A percentile compares a stretch with the other conserved stretches of the same genome.
phyloP scores from a whole-genome alignment of 2,113 vertebrate genomes.

The Phocoena sinus region DNA sequence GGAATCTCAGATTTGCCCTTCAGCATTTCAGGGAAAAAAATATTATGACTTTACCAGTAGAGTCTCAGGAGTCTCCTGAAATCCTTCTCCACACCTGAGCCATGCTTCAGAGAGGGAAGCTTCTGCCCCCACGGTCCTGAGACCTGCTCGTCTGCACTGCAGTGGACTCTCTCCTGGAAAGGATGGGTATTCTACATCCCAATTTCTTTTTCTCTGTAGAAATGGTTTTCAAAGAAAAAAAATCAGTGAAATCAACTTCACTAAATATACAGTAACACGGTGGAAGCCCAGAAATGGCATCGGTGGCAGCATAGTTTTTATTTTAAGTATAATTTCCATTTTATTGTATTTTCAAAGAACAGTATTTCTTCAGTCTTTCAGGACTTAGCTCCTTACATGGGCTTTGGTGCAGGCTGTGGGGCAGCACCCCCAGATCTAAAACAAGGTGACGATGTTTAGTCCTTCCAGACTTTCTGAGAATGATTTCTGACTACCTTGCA shows the following conservation, averaged over 20 bases:
- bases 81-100: slow-evolving; percentile 91
- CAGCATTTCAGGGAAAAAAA: not conserved
- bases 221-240: slow-evolving; percentile 18
- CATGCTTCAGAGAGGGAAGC: slow-evolving; percentile 82
- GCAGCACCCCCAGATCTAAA: not conserved
- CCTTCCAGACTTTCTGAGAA: not conserved
- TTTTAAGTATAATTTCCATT: not conserved
- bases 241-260: not conserved
- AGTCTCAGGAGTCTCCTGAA: slow-evolving; percentile 75
- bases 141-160: slow-evolving; percentile 40
- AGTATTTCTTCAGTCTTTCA: not conserved
- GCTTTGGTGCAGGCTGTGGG: not conserved
- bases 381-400: not conserved
- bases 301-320: not conserved
- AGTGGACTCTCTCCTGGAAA: slow-evolving; percentile 81
- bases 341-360: not conserved
- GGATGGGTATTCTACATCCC: slow-evolving; percentile 70
- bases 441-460: not conserved
- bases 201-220: slow-evolving; percentile 83
- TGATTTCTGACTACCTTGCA: not conserved
- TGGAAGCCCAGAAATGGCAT: not conserved
- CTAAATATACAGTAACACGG: not conserved
- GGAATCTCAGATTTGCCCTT: not conserved
- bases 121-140: slow-evolving; percentile 60
- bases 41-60: slow-evolving; percentile 77